Base-by-base conservation (phyloP, 2,888 invertebrate genomes). In the Muschampia plurimacula region DNA sequence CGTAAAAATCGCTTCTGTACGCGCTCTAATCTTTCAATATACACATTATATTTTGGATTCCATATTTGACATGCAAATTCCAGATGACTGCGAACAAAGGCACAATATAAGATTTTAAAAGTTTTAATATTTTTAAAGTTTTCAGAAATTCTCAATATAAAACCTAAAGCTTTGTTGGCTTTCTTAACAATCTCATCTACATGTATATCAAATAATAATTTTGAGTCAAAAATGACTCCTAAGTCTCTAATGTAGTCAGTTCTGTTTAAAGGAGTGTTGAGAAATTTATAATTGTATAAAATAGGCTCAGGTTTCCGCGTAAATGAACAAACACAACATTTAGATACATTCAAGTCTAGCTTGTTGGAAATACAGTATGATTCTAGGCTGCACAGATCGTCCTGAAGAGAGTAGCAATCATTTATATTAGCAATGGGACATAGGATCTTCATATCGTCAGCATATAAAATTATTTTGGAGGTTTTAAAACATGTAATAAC, bases 21-120 rank as follows among this genome's bases (percentile, higher is more conserved):
- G 5, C 41, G 44, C 46, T 70, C 70, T 13, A 65, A 10, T n/a
- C 69, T 32, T 4, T 69, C 49, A 2, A 39, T 44, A 8, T 64
- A 13, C 1, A 52, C 36, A 13, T 63, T 41, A n/a, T 64, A 64
- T 46, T 36, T 52, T 55, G 55, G 64, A 49, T 69, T 69, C 69
- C 52, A 64, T 8, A 69, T 12, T 57, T 63, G 63, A 66, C 67
- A 71, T n/a, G 65, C 62, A n/a, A 41, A 64, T 10, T 64, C 55
- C 10, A 74, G n/a, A 7, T 44, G 63, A 66, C 71, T 64, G 15
- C 55, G 71, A 13, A 74, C 67, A 22, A 57, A 67, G 10, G 67
- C 57, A 57, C 67, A 57, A 3, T 67, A 67, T 6, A 64, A 28
- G 28, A 44, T 64, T 28, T 64, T 46, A 44, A 64, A 2, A 10